Percentiles rank a stretch among this genome's conserved stretches.
These are phyloP conservation scores for Pogonophryne albipinna DNA, from an alignment of 2,797 vertebrate species.

Conservation along the genomic window DNA sequence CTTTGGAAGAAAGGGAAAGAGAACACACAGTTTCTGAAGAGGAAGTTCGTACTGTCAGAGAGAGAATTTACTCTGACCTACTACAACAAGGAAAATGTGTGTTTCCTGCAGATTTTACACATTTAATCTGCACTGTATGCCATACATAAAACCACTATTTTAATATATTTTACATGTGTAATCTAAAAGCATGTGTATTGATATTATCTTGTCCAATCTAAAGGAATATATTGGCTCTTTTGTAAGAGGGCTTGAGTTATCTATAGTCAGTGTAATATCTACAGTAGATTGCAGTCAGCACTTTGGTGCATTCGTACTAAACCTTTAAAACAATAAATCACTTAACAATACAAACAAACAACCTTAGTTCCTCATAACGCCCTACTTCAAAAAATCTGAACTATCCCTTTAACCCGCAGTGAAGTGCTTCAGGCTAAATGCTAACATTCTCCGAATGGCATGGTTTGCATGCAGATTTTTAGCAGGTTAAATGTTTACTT, in stretches of 20 bases:
- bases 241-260: too few relatives aligned
- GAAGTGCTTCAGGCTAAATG: background rate
- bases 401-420: background rate
- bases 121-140: background rate
- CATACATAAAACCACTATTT: background rate
- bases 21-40: slow-evolving; percentile 87
- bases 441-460: background rate
- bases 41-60: slow-evolving; percentile 90
- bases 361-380: too few relatives aligned
- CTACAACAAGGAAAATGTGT: slow-evolving; percentile 92
- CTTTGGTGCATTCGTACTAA: too few relatives aligned
- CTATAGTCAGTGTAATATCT: too few relatives aligned
- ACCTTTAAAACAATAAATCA: too few relatives aligned
- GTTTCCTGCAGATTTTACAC: slow-evolving; percentile 57
- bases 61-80: slow-evolving; percentile 91
- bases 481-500: background rate
- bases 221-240: too few relatives aligned
- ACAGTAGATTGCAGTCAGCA: too few relatives aligned
- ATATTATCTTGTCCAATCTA: background rate
- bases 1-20: slow-evolving; percentile 93
- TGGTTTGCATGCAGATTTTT: background rate
- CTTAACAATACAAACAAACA: too few relatives aligned
- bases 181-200: background rate
- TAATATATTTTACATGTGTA: background rate
- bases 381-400: too few relatives aligned